Evolutionary conservation across 2,113 vertebrate species (phyloP).

Genomic region (Eubucco bourcierii): DNA sequence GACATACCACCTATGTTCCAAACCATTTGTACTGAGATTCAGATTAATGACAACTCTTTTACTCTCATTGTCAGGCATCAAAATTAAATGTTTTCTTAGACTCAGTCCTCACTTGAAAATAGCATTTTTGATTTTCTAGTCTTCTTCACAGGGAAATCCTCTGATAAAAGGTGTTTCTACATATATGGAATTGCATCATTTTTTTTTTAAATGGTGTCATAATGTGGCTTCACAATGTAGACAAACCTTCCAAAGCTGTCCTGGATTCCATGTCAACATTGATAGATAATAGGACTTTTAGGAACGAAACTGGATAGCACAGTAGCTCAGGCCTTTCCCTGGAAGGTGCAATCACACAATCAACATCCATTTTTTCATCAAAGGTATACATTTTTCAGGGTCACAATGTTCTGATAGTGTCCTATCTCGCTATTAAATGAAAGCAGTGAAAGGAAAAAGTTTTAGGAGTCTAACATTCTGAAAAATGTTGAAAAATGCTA

Average conservation of each 20-base stretch:
- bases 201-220: neutral
- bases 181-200: neutral
- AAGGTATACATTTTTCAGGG: neutral
- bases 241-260: rapidly evolving
- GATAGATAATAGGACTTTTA: neutral
- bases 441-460: neutral
- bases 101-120: neutral
- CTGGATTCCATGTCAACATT: neutral
- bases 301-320: neutral
- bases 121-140: neutral
- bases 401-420: neutral
- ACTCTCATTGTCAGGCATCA: neutral
- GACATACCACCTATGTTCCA: neutral
- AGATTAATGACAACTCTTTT: neutral
- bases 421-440: neutral
- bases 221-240: neutral
- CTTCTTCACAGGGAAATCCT: neutral
- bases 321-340: neutral
- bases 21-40: neutral
- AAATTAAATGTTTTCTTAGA: neutral
- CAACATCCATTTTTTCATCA: too few relatives aligned
- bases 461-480: neutral
- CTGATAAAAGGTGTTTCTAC: neutral
- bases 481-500: neutral
- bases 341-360: neutral